Conservation (phyloP, 1,140 invertebrate species). For the Orius laevigatus region DNA sequence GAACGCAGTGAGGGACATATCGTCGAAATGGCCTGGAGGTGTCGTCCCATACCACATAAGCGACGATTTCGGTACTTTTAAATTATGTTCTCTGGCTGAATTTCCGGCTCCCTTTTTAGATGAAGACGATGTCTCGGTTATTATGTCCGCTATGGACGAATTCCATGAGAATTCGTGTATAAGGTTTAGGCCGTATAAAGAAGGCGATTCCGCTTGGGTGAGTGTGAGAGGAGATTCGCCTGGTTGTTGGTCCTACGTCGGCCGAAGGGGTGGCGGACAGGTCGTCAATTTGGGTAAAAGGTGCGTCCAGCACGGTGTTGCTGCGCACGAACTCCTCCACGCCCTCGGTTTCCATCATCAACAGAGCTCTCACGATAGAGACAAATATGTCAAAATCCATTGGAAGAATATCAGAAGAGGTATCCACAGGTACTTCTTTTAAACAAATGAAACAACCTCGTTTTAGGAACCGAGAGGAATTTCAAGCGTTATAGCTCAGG, state of each 20-base stretch:
- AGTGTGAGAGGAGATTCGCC: constrained; percentile 25
- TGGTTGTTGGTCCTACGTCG: constrained; percentile 38
- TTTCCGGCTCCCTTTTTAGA: constrained; percentile 22
- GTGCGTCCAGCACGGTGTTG: constrained; percentile 38
- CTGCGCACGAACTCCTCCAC: constrained; percentile 47
- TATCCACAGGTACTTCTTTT: constrained; percentile 13
- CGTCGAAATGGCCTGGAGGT: constrained; percentile 40
- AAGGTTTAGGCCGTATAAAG: constrained; percentile 35
- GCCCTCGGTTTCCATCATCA: constrained; percentile 51
- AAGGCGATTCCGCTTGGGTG: constrained; percentile 38
- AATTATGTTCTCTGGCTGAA: constrained; percentile 6
- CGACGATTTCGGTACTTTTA: constrained; percentile 44
- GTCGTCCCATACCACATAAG: constrained; percentile 45
- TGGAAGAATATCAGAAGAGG: constrained; percentile 40
- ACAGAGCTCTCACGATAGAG: constrained; percentile 45
- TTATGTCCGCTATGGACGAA: constrained; percentile 32
- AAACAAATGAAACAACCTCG: constrained; percentile 22
- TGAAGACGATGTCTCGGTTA: constrained; percentile 29
- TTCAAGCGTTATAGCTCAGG: constrained; percentile 42
- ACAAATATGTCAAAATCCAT: constrained; percentile 41
- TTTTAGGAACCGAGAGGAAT: constrained; percentile 41
- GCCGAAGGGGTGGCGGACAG: constrained; percentile 37
- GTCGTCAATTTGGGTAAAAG: constrained; percentile 36
- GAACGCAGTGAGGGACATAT: constrained; percentile 42
- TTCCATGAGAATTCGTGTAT: constrained; percentile 41